These are phyloP conservation scores for Macheiramphus alcinus DNA, from an alignment of 2,113 vertebrate genomes.

Conservation along the genomic window DNA sequence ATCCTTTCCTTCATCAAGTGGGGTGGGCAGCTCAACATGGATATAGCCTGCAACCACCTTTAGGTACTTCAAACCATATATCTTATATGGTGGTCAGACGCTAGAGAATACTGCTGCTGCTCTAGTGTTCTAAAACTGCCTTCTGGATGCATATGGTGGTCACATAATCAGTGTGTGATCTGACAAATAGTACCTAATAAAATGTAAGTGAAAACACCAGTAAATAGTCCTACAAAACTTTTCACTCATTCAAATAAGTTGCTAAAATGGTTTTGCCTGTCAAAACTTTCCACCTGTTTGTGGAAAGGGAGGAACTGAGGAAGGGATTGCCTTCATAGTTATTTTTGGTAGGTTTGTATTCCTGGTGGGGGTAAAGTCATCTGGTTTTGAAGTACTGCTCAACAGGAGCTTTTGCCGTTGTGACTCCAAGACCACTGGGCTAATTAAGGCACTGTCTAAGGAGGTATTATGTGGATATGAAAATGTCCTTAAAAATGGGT, in stretches of 20 bases:
- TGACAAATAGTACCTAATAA: background rate
- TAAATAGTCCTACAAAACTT: background rate
- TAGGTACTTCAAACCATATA: conserved; percentile 69
- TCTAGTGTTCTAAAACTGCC: background rate
- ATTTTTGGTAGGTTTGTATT: background rate
- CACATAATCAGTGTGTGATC: background rate
- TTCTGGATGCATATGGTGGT: background rate
- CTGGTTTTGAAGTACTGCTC: background rate
- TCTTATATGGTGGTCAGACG: background rate
- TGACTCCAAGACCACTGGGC: background rate
- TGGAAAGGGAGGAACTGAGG: background rate
- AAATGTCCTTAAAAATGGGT: background rate
- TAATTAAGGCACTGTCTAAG: background rate
- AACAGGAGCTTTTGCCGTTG: background rate
- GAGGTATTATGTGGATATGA: background rate
- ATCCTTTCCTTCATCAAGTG: conserved; percentile 89
- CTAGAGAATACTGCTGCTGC: background rate
- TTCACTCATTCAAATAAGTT: background rate
- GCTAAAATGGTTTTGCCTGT: background rate
- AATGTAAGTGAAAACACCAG: background rate
- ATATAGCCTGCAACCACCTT: conserved; percentile 84
- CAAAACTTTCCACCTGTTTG: background rate
- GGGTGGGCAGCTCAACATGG: conserved; percentile 89
- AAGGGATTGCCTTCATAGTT: background rate
- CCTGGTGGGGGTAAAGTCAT: background rate